Percentiles rank a stretch among this genome's conserved stretches.
Conservation (phyloP, 1,140 invertebrate genomes). For the Littorina saxatilis region DNA sequence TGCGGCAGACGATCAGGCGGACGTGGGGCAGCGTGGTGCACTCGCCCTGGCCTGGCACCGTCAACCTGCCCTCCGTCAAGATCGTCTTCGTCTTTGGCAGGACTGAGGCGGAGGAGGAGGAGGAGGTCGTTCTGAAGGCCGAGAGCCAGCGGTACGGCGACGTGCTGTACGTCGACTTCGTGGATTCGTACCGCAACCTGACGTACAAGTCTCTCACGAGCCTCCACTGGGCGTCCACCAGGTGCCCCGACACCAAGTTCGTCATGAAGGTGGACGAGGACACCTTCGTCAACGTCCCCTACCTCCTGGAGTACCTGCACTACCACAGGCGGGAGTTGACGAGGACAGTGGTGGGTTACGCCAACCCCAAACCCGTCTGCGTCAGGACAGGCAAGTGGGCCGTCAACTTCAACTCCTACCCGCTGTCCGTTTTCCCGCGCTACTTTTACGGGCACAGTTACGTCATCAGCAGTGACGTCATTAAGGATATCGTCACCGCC, state of each 20-base stretch:
- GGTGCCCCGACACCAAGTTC: conserved; percentile 80
- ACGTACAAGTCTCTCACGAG: conserved; percentile 85
- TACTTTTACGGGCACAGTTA: conserved; percentile 70
- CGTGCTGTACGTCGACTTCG: conserved; percentile 62
- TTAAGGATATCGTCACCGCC: conserved; percentile 49
- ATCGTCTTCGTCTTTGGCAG: conserved; percentile 37
- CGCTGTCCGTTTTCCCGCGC: conserved; percentile 51
- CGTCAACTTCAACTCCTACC: conserved; percentile 29
- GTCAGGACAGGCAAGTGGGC: conserved; percentile 30
- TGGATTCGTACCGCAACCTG: conserved; percentile 62
- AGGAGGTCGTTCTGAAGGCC: conserved; percentile 9
- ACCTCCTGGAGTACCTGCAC: conserved; percentile 39
- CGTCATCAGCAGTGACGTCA: conserved; percentile 61
- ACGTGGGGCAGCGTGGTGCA: conserved; percentile 52
- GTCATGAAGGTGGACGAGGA: conserved; percentile 94
- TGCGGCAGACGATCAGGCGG: conserved; percentile 40
- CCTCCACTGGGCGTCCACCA: conserved; percentile 83
- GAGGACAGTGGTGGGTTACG: conserved; percentile 21
- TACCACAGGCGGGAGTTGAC: background rate
- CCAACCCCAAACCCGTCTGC: background rate
- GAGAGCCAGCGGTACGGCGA: conserved; percentile 52
- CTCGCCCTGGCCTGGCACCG: conserved; percentile 41
- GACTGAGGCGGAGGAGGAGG: background rate
- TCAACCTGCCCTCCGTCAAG: conserved; percentile 20
- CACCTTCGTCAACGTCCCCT: conserved; percentile 85